Percentiles rank a stretch among this genome's conserved stretches.
These are phyloP conservation scores for Glareola pratincola DNA, from an alignment of 2,113 vertebrate species.

Conservation along the genomic window DNA sequence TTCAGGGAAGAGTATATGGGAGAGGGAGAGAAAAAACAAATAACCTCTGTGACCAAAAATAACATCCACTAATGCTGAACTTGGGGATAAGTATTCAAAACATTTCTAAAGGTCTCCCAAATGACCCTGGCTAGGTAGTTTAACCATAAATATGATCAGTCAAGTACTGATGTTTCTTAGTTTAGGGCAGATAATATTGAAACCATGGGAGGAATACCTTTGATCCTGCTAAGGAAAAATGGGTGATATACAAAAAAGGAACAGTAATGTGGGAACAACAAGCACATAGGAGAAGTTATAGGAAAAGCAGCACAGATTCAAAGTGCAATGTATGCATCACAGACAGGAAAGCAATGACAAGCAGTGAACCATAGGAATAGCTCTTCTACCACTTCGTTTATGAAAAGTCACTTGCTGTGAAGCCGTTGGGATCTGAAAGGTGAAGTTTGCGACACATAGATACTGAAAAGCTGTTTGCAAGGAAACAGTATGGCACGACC, in stretches of 20 bases:
- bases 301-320: neutral
- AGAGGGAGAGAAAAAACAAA: neutral
- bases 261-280: neutral
- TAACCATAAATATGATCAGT: neutral
- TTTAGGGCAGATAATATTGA: neutral
- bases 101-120: neutral
- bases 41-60: neutral
- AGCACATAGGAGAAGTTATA: neutral
- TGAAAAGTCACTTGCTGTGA: constrained; percentile 16
- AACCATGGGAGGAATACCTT: neutral
- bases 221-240: neutral
- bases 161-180: neutral
- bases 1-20: neutral
- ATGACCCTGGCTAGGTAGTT: neutral
- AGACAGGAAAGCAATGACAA: neutral
- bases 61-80: neutral
- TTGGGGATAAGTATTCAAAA: neutral
- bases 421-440: neutral
- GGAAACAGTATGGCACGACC: constrained; percentile 45
- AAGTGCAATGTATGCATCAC: neutral
- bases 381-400: neutral
- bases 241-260: neutral
- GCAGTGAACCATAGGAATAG: neutral
- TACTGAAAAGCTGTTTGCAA: constrained; percentile 56
- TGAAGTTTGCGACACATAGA: neutral